phyloP scores from a whole-genome alignment of 1,140 invertebrate genomes.

The Pseudomyrmex cubaensis region DNA sequence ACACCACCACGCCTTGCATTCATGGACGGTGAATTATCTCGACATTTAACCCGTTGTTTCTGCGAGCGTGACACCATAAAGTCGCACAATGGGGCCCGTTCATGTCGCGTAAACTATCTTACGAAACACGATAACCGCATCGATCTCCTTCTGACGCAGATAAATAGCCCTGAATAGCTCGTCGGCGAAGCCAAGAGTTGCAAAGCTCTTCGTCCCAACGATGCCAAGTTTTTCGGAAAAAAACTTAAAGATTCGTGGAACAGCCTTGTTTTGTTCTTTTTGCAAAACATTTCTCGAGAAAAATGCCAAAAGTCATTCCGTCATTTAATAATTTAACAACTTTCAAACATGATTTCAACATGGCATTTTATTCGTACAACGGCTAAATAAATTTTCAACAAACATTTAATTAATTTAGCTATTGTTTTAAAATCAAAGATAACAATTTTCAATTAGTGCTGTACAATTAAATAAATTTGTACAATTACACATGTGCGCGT shows the following conservation, averaged over 20 bases:
- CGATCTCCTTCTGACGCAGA: constrained; percentile 58
- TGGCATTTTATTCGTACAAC: background rate
- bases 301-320: too few relatives aligned
- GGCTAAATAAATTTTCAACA: background rate
- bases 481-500: background rate
- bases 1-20: constrained; percentile 54
- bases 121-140: constrained; percentile 68
- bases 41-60: constrained; percentile 57
- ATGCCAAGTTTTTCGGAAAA: background rate
- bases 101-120: constrained; percentile 68
- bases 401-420: background rate
- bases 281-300: background rate
- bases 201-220: background rate
- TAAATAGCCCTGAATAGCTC: constrained; percentile 45
- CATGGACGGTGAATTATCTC: constrained; percentile 52
- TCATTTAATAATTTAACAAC: too few relatives aligned
- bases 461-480: background rate
- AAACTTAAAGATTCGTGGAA: background rate
- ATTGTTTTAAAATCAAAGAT: background rate
- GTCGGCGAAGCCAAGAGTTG: constrained; percentile 2
- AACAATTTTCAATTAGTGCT: background rate
- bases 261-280: background rate
- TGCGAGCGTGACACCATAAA: constrained; percentile 56
- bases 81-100: constrained; percentile 71
- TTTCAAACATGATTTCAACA: too few relatives aligned